Evolutionary conservation across 2,888 invertebrate genomes (phyloP).

Genomic region (Eupithecia exiguata): DNA sequence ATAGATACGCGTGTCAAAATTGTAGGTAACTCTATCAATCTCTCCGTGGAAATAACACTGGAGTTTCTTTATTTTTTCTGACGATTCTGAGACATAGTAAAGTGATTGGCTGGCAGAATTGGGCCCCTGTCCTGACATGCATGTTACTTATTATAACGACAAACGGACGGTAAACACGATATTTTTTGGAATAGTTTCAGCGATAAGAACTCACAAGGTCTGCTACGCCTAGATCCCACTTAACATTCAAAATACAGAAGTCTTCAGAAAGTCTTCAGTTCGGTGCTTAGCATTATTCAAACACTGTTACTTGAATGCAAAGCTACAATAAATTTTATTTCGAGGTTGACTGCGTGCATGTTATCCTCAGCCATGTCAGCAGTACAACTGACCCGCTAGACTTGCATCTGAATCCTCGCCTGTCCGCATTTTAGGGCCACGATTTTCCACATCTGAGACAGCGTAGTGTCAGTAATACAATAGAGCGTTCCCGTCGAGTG

Average conservation of each 20-base stretch:
- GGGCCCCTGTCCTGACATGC: too few species aligned
- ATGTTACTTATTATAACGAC: too few species aligned
- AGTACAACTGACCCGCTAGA: constrained; percentile 26
- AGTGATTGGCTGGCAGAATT: too few species aligned
- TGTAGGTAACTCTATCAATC: too few species aligned
- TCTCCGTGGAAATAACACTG: too few species aligned
- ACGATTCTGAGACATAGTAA: too few species aligned
- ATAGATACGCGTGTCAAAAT: too few species aligned
- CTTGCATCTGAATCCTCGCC: constrained; percentile 41
- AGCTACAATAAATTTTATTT: neutral
- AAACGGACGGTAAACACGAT: too few species aligned
- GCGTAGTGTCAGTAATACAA: constrained; percentile 80
- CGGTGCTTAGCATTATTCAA: neutral
- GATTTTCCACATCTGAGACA: constrained; percentile 80
- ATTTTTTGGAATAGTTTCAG: too few species aligned
- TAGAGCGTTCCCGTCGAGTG: constrained; percentile 79
- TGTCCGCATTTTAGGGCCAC: constrained; percentile 70
- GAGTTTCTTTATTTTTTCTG: too few species aligned
- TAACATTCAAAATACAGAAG: neutral
- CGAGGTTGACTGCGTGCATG: neutral
- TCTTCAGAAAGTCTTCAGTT: neutral
- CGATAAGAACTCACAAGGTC: too few species aligned
- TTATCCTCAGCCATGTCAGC: neutral
- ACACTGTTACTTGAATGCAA: neutral
- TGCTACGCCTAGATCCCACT: neutral